phyloP scores from a whole-genome alignment of 35 echinoderm and acorn worm species.

The Ophioderma brevispina region DNA sequence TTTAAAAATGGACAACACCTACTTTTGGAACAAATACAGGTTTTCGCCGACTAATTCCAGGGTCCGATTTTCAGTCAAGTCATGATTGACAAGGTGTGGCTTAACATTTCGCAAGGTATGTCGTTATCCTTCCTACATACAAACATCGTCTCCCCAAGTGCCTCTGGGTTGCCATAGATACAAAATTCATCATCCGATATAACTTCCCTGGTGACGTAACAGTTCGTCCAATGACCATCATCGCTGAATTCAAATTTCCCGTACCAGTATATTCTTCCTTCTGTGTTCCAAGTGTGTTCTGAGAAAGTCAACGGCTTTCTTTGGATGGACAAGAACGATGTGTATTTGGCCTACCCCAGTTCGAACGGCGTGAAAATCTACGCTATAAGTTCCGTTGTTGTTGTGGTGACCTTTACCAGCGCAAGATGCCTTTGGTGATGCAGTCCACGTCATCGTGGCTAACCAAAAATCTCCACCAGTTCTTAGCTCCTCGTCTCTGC shows the following conservation, averaged over 20 bases:
- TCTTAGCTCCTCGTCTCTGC: not conserved
- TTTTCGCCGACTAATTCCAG: not conserved
- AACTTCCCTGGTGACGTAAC: not conserved
- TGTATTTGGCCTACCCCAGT: not conserved
- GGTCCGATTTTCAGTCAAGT: not conserved
- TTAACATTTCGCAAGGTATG: not conserved
- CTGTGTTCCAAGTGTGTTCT: not conserved
- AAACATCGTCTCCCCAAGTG: not conserved
- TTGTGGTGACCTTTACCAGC: not conserved
- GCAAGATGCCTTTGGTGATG: not conserved
- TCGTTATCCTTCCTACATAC: not conserved
- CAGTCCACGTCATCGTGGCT: not conserved
- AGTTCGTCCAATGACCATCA: not conserved
- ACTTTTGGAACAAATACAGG: not conserved
- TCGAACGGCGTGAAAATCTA: not conserved
- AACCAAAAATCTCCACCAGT: not conserved
- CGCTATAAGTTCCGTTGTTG: not conserved
- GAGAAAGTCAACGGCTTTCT: not conserved
- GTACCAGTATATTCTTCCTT: not conserved
- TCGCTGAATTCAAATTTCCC: not conserved
- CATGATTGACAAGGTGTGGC: not conserved
- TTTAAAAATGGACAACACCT: too few species aligned
- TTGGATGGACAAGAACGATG: not conserved
- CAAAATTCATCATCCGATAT: not conserved
- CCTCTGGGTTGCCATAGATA: not conserved